phyloP scores from a whole-genome alignment of 2,113 vertebrate species.

The Lepidothrix coronata region DNA sequence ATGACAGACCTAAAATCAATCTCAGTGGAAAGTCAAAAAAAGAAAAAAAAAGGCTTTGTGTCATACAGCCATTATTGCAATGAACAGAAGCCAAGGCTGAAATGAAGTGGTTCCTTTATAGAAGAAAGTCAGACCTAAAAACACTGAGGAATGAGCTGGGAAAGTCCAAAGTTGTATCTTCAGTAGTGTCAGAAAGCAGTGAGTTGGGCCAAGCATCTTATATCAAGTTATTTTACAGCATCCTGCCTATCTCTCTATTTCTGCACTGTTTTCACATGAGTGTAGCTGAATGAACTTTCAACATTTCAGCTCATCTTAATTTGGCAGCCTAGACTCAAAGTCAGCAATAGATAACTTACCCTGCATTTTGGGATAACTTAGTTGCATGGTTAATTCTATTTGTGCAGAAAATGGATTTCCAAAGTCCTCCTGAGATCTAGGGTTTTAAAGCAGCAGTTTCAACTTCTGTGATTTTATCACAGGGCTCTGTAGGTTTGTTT shows the following conservation, averaged over 20 bases:
- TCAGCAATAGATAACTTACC: neutral
- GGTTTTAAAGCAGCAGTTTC: neutral
- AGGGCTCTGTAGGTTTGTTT: neutral
- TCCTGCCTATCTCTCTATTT: neutral
- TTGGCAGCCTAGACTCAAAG: neutral
- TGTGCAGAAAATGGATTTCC: neutral
- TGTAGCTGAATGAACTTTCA: neutral
- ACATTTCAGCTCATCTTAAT: neutral
- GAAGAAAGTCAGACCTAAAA: neutral
- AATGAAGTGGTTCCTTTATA: neutral
- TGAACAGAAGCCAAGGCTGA: neutral
- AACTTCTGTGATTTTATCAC: neutral
- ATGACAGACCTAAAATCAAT: neutral
- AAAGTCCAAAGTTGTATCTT: neutral
- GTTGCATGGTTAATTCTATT: neutral
- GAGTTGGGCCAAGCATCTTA: neutral
- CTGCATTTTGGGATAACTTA: neutral
- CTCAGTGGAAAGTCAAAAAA: neutral
- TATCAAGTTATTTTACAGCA: accelerated
- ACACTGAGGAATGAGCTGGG: neutral
- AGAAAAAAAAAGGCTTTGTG: neutral
- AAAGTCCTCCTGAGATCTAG: neutral
- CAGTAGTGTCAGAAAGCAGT: neutral
- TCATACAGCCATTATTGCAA: neutral
- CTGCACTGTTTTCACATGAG: neutral